phyloP scores from a whole-genome alignment of 2,113 vertebrate genomes.

The Mus pahari region DNA sequence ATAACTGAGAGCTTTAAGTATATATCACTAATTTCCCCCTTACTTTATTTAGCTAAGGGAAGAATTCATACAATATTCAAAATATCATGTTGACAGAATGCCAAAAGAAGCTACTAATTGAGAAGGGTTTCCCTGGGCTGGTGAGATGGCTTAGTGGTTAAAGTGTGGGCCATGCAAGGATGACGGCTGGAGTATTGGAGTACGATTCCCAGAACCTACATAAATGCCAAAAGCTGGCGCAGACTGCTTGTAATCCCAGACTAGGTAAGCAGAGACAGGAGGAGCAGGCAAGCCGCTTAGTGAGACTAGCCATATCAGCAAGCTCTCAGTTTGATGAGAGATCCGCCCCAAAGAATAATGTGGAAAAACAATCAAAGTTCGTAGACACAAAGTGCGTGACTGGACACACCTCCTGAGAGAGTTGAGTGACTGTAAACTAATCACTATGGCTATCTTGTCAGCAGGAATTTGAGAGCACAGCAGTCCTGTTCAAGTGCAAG shows the following conservation, averaged over 20 bases:
- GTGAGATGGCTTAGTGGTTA: too few relatives aligned
- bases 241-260: not conserved
- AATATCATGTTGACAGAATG: not conserved
- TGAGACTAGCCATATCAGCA: not conserved
- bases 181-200: not conserved
- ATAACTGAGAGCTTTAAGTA: not conserved
- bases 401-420: not conserved
- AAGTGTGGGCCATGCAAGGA: not conserved
- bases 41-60: slow-evolving; percentile 10
- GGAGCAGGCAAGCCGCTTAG: not conserved
- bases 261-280: not conserved
- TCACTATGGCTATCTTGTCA: not conserved
- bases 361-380: not conserved
- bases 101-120: not conserved
- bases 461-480: not conserved
- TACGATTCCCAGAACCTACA: not conserved
- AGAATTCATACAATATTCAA: not conserved
- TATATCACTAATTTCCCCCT: not conserved
- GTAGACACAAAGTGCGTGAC: not conserved
- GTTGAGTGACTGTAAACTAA: slow-evolving; percentile 25
- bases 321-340: not conserved
- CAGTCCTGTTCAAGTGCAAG: not conserved
- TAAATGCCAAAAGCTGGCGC: not conserved
- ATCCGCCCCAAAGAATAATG: not conserved
- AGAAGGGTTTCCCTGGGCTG: not conserved